Percentiles rank a stretch among this genome's conserved stretches.
phyloP scores from a whole-genome alignment of 2,113 vertebrate genomes.

The Zosterops pallidus region DNA sequence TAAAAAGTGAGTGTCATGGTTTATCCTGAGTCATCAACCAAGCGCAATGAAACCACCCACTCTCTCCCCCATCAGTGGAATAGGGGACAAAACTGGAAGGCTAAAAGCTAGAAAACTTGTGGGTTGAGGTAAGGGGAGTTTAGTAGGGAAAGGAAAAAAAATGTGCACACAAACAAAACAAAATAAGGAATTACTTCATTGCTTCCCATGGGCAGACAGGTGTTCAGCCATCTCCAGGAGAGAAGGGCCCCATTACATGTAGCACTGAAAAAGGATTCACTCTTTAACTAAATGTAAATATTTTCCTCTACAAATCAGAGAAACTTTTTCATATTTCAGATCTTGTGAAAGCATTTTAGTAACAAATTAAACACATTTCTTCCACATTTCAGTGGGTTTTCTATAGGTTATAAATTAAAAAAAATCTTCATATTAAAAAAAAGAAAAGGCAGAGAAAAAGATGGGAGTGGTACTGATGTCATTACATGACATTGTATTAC shows the following conservation, averaged over 20 bases:
- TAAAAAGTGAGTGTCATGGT: background rate
- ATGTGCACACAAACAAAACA: background rate
- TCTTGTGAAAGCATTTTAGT: background rate
- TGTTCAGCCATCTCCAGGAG: background rate
- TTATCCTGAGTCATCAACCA: background rate
- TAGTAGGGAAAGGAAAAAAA: background rate
- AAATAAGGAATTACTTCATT: background rate
- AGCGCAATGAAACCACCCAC: background rate
- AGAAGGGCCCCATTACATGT: accelerated
- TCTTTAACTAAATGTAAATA: background rate
- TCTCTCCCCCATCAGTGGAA: background rate
- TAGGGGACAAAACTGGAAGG: background rate
- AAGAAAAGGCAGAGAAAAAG: background rate
- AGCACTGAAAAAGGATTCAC: background rate
- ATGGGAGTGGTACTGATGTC: background rate
- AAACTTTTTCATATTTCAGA: background rate
- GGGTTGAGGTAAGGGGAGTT: background rate
- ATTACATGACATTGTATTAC: background rate
- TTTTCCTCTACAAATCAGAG: background rate
- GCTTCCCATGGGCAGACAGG: background rate
- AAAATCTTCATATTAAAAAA: background rate
- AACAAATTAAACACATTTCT: background rate
- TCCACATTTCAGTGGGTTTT: background rate
- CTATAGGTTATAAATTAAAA: background rate
- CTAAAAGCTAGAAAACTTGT: background rate